Evolutionary conservation across 2,113 vertebrate species (phyloP).

Genomic region (Cinclus mexicanus): DNA sequence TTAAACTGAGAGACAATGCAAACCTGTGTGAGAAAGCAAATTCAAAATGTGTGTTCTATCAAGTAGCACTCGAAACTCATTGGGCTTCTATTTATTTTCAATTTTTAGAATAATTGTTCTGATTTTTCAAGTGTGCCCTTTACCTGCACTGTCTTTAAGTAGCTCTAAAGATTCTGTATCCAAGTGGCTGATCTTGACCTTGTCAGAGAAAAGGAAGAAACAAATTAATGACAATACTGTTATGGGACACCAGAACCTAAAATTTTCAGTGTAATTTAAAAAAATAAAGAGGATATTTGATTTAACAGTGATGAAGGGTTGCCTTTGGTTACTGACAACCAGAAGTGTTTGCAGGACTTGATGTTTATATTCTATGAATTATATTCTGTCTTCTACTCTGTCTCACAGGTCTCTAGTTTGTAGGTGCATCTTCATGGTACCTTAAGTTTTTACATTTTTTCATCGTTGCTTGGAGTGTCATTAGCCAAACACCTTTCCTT

Average conservation of each 20-base stretch:
- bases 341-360: background rate
- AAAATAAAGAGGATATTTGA: background rate
- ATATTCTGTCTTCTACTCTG: background rate
- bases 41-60: background rate
- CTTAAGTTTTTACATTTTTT: background rate
- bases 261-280: background rate
- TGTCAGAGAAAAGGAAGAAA: background rate
- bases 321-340: background rate
- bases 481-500: background rate
- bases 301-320: background rate
- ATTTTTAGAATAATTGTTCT: background rate
- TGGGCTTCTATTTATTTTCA: background rate
- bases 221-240: background rate
- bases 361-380: background rate
- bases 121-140: background rate
- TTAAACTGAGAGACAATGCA: background rate
- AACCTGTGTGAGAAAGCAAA: background rate
- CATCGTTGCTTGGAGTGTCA: background rate
- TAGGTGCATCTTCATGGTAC: background rate
- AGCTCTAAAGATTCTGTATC: background rate
- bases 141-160: background rate
- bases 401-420: background rate
- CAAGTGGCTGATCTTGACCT: background rate
- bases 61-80: background rate
- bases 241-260: background rate